Evolutionary conservation across 2,888 invertebrate genomes (phyloP).

Genomic region (Phortica magna): DNA sequence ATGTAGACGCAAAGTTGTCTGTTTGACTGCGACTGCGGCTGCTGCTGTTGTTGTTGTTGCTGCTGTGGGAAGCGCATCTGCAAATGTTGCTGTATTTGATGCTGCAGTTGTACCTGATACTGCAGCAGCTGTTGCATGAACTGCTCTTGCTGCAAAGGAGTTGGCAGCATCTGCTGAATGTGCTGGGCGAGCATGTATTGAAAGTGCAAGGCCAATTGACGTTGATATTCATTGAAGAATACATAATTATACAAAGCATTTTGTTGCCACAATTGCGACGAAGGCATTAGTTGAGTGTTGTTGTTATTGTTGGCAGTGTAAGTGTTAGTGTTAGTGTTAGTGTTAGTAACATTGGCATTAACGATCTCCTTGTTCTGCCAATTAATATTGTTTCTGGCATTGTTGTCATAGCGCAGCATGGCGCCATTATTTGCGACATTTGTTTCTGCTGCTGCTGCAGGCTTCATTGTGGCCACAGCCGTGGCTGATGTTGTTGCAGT

Average conservation of each 20-base stretch:
- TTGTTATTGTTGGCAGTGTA: not conserved
- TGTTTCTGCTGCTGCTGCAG: not conserved
- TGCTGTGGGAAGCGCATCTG: conserved; percentile 19
- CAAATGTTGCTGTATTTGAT: conserved; percentile 15
- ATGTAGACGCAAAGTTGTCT: not conserved
- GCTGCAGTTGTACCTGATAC: conserved; percentile 15
- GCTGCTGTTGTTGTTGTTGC: conserved; percentile 13
- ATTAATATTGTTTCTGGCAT: not conserved
- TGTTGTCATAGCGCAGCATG: too few species aligned
- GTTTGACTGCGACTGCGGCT: not conserved
- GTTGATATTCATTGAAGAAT: not conserved
- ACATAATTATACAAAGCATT: not conserved
- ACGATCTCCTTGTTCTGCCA: not conserved
- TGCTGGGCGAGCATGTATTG: conserved; percentile 1
- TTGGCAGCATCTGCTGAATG: conserved; percentile 15
- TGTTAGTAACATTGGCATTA: not conserved
- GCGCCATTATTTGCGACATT: not conserved
- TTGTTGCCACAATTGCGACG: not conserved
- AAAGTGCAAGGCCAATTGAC: not conserved
- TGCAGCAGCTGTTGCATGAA: conserved; percentile 1
- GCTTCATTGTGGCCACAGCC: too few species aligned
- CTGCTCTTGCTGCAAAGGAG: conserved; percentile 14
- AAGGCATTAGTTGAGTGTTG: not conserved
- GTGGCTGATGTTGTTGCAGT: conserved; percentile 2
- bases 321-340: not conserved